Conservation (phyloP, 2,888 invertebrate genomes). For the Drosophila testacea region DNA sequence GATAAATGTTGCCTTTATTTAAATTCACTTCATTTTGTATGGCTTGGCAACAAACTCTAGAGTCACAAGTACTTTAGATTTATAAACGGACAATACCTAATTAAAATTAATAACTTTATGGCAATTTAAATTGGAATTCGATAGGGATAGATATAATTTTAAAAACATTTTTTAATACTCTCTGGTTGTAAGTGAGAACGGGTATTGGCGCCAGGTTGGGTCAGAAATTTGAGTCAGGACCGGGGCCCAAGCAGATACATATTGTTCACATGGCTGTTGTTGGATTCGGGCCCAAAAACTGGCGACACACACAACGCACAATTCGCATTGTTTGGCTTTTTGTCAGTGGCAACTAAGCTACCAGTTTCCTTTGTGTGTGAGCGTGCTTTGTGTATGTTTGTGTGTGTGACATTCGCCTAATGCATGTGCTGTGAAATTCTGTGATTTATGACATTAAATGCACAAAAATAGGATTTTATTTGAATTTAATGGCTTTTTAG, state of each 20-base stretch:
- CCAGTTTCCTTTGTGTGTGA: constrained; percentile 34
- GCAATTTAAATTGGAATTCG: not conserved
- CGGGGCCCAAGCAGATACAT: constrained; percentile 53
- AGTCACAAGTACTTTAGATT: not conserved
- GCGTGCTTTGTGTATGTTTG: not conserved
- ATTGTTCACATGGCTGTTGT: constrained; percentile 46
- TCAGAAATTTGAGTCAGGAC: constrained; percentile 39
- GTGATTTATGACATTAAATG: constrained; percentile 81
- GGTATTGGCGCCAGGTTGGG: constrained; percentile 39
- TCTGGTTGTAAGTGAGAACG: not conserved
- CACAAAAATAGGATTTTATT: constrained; percentile 81
- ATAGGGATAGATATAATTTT: too few relatives aligned
- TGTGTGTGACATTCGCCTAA: constrained; percentile 38
- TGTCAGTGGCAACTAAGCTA: constrained; percentile 65
- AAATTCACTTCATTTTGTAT: too few relatives aligned
- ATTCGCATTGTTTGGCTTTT: constrained; percentile 78
- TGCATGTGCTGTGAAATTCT: constrained; percentile 70
- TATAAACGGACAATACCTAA: not conserved
- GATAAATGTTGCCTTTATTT: too few relatives aligned
- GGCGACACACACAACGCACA: constrained; percentile 68
- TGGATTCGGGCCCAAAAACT: constrained; percentile 53
- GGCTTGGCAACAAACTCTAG: too few relatives aligned
- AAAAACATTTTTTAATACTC: too few relatives aligned
- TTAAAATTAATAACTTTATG: not conserved
- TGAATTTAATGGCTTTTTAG: constrained; percentile 80